Evolutionary conservation across 2,888 invertebrate species (phyloP).

Genomic region (Cistogaster globosa): DNA sequence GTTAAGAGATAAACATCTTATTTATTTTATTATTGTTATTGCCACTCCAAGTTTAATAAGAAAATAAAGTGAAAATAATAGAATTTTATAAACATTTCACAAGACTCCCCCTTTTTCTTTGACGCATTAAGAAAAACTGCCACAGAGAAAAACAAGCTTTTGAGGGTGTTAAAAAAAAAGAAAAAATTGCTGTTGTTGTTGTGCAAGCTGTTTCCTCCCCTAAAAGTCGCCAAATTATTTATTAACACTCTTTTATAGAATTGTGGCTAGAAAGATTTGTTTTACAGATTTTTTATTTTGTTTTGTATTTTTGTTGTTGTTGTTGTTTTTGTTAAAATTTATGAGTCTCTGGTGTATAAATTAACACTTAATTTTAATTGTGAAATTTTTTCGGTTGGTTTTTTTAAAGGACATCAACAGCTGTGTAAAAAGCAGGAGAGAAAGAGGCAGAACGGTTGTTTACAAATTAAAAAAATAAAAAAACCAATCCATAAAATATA

Average conservation of each 20-base stretch:
- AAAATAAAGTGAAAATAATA: slow-evolving; percentile 20
- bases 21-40: slow-evolving; percentile 2
- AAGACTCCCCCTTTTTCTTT: slow-evolving; percentile 35
- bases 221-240: slow-evolving; percentile 58
- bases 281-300: slow-evolving; percentile 40
- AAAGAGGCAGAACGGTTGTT: slow-evolving; percentile 5
- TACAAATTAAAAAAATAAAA: not conserved
- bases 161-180: slow-evolving; percentile 28
- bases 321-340: slow-evolving; percentile 44
- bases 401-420: slow-evolving; percentile 44
- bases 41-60: slow-evolving; percentile 43
- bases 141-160: slow-evolving; percentile 14
- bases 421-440: slow-evolving; percentile 10
- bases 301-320: not conserved
- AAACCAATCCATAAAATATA: not conserved
- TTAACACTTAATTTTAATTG: slow-evolving; percentile 64
- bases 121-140: not conserved
- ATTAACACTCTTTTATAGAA: slow-evolving; percentile 62
- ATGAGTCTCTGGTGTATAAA: slow-evolving; percentile 68
- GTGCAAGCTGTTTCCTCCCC: slow-evolving; percentile 41
- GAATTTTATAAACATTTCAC: slow-evolving; percentile 38
- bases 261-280: slow-evolving; percentile 62
- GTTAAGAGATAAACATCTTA: slow-evolving; percentile 54
- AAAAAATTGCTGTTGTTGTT: not conserved
- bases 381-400: slow-evolving; percentile 25